Evolutionary conservation across 2,797 vertebrate genomes (phyloP).

Genomic region (Antennarius maculatus): DNA sequence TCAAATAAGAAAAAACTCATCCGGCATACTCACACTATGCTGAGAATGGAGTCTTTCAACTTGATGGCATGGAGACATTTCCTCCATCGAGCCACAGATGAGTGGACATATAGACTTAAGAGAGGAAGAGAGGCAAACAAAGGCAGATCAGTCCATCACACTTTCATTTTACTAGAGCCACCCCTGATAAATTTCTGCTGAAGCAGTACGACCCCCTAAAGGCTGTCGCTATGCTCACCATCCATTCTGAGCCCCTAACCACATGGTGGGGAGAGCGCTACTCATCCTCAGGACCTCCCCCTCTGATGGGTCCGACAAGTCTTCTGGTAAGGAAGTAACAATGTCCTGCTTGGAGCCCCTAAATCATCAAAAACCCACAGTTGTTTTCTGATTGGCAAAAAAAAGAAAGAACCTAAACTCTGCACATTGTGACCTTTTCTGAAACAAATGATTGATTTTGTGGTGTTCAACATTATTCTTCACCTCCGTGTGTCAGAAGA

Average conservation of each 20-base stretch:
- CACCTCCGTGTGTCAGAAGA: constrained; percentile 75
- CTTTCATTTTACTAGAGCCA: not conserved
- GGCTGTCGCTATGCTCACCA: constrained; percentile 82
- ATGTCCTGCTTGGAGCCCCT: constrained; percentile 84
- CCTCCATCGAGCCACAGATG: constrained; percentile 94
- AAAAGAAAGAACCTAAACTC: not conserved
- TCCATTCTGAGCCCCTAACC: constrained; percentile 98
- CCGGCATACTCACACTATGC: constrained; percentile 88
- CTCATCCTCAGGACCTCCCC: constrained; percentile 94
- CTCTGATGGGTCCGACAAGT: constrained; percentile 81
- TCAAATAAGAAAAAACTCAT: not conserved
- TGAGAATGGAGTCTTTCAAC: constrained; percentile 96
- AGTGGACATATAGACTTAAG: constrained; percentile 94
- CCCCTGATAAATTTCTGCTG: not conserved
- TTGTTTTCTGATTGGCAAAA: too few relatives aligned
- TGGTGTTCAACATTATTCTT: constrained; percentile 2
- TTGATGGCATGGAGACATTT: constrained; percentile 98
- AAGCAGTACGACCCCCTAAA: constrained; percentile 39
- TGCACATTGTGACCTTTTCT: too few relatives aligned
- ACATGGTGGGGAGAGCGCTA: constrained; percentile 96
- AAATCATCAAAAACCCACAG: constrained; percentile 12
- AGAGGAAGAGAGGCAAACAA: not conserved
- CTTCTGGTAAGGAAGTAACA: constrained; percentile 75
- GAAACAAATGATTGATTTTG: too few relatives aligned
- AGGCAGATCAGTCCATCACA: not conserved